Evolutionary conservation across 2,797 vertebrate species (phyloP).

Genomic region (Acanthopagrus latus): DNA sequence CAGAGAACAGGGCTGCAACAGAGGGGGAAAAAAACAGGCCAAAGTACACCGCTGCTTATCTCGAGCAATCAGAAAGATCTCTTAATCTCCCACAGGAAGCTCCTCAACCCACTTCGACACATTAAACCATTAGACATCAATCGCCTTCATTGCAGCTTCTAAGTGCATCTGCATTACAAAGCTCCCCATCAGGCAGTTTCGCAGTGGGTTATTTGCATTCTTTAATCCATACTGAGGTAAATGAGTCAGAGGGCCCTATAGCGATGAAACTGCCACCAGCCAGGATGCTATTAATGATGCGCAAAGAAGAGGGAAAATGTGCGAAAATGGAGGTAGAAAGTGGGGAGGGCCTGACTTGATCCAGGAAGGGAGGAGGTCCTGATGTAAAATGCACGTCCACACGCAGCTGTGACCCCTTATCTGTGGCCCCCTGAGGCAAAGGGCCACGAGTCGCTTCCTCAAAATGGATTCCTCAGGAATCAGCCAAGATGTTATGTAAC

Average conservation of each 20-base stretch:
- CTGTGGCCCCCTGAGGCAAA: slow-evolving; percentile 48
- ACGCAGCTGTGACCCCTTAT: slow-evolving; percentile 58
- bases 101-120: slow-evolving; percentile 56
- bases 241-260: slow-evolving; percentile 19
- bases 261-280: slow-evolving; percentile 13
- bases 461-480: slow-evolving; percentile 46
- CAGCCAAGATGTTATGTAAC: slow-evolving; percentile 67
- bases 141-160: slow-evolving; percentile 27
- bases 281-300: slow-evolving; percentile 25
- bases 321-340: slow-evolving; percentile 13
- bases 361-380: slow-evolving; percentile 61
- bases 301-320: slow-evolving; percentile 24
- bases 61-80: slow-evolving; percentile 49
- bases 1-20: slow-evolving; percentile 30
- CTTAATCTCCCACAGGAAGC: slow-evolving; percentile 56
- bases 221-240: slow-evolving; percentile 46
- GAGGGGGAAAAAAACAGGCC: slow-evolving; percentile 37
- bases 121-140: slow-evolving; percentile 56
- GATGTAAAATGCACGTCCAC: slow-evolving; percentile 51
- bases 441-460: slow-evolving; percentile 56
- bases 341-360: slow-evolving; percentile 13
- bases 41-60: slow-evolving; percentile 42
- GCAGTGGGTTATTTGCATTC: slow-evolving; percentile 37
- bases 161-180: slow-evolving; percentile 61
- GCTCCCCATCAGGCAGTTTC: slow-evolving; percentile 18